Evolutionary conservation across 2,113 vertebrate genomes (phyloP), one percentile per base, ranked within the genome.

Genomic region (Casuarius casuarius): DNA sequence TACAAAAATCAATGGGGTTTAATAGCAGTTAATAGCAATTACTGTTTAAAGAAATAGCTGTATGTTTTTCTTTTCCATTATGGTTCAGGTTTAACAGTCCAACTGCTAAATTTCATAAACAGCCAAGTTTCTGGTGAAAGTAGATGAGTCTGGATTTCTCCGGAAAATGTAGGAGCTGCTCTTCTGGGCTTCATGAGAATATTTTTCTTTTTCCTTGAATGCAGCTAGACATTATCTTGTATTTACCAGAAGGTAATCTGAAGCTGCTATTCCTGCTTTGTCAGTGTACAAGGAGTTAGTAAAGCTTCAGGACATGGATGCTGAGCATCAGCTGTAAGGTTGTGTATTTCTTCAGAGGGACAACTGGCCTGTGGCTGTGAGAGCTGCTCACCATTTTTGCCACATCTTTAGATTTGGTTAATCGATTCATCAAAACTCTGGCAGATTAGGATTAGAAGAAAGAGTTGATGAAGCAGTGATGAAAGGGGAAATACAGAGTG

Each of bases 171-270:
- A 68, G 38, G 65, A 58, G n/a, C 65, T 71, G 14, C 21, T 70
- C 40, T 65, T 87, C 58, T 21, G 19, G 6, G 51, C 79, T 87
- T 95, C 52, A 40, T 33, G 66, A 31, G 54, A 42, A 52, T 46
- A 74, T 7, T 13, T 33, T 79, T 46, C 54, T 90, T 20, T 81
- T 89, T 40, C 68, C 35, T 72, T 62, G 5, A 82, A 56, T 86
- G 46, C 58, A 93, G 33, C 82, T 94, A 72, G 87, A 51, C 38
- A 78, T 76, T 25, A 89, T 86, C 52, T 95, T 92, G 95, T 94
- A 76, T 92, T 94, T 89, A 93, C 84, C 74, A 80, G 68, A 97
- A 91, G 80, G 56, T 93, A 94, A 87, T 87, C 68, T 84, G 90
- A 68, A 85, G 12, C 19, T 90, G 84, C 44, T 5, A 25, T 82